Evolutionary conservation across 2,797 vertebrate species (phyloP).

Genomic region (Apogon talboti): DNA sequence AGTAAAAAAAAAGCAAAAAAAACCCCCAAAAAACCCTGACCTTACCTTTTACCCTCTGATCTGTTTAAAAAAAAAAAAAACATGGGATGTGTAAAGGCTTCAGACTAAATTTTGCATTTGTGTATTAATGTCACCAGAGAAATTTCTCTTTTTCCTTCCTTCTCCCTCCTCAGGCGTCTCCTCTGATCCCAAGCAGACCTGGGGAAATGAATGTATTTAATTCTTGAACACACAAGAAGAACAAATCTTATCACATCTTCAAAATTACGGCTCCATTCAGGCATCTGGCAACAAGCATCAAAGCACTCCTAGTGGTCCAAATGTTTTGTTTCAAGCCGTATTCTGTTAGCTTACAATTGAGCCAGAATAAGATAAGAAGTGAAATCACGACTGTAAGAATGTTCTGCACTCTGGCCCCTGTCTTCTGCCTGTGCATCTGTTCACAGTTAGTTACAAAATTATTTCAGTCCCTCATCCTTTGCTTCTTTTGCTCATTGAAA

Average conservation of each 20-base stretch:
- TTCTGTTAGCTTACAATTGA: slow-evolving; percentile 47
- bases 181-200: slow-evolving; percentile 39
- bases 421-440: slow-evolving; percentile 50
- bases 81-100: slow-evolving; percentile 10
- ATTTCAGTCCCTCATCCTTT: slow-evolving; percentile 18
- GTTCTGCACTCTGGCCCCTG: slow-evolving; percentile 25
- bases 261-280: slow-evolving; percentile 33
- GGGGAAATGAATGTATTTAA: slow-evolving; percentile 25
- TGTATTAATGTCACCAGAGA: not conserved
- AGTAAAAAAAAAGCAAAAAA: too few relatives aligned
- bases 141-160: not conserved
- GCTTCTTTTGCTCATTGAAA: not conserved
- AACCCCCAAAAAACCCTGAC: slow-evolving; percentile 23
- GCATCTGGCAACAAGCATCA: slow-evolving; percentile 48
- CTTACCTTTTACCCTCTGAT: slow-evolving; percentile 9
- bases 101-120: slow-evolving; percentile 7
- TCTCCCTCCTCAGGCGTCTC: not conserved
- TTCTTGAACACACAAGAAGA: slow-evolving; percentile 42
- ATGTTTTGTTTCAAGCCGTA: slow-evolving; percentile 39
- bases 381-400: slow-evolving; percentile 28
- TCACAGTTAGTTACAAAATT: slow-evolving; percentile 49
- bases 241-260: slow-evolving; percentile 31
- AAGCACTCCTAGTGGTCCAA: slow-evolving; percentile 23
- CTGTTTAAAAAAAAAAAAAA: slow-evolving; percentile 25
- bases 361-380: slow-evolving; percentile 54